These are phyloP conservation scores for Orthosia gothica DNA, from an alignment of 2,888 invertebrate species.

Conservation along the genomic window DNA sequence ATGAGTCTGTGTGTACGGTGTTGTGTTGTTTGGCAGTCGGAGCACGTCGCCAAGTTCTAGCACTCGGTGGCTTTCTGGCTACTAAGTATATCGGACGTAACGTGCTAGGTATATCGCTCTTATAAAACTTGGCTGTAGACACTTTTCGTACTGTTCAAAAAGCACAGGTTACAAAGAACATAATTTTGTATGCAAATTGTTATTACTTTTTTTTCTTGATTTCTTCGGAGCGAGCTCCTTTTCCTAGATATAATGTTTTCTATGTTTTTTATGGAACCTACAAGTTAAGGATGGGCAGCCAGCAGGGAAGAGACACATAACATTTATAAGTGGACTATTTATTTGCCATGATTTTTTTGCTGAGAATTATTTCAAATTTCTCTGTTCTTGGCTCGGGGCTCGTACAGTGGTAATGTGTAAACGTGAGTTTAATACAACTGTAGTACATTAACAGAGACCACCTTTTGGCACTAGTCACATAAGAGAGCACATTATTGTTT, in stretches of 20 bases:
- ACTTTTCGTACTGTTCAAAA: constrained; percentile 68
- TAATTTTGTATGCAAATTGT: constrained; percentile 74
- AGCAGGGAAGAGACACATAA: constrained; percentile 13
- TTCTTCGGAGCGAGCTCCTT: constrained; percentile 63
- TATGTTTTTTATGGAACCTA: constrained; percentile 63
- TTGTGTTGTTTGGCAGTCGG: constrained; percentile 61
- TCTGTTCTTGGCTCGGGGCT: constrained; percentile 15
- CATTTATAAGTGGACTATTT: constrained; percentile 36
- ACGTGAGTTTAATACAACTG: constrained; percentile 23
- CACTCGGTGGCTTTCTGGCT: constrained; percentile 64
- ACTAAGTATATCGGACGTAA: constrained; percentile 56
- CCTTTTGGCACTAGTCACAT: neutral
- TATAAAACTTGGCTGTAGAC: constrained; percentile 66
- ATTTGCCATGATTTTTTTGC: constrained; percentile 18
- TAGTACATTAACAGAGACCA: constrained; percentile 11
- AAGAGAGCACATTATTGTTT: neutral
- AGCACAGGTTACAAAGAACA: constrained; percentile 71
- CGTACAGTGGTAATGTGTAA: constrained; percentile 1
- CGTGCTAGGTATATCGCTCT: too few species aligned
- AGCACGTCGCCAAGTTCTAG: constrained; percentile 72
- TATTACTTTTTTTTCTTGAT: constrained; percentile 67
- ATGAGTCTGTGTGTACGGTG: constrained; percentile 67
- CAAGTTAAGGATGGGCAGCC: constrained; percentile 47
- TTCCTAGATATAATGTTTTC: constrained; percentile 68
- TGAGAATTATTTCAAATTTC: constrained; percentile 18